phyloP scores from a whole-genome alignment of 2,888 invertebrate species.

The Phortica magna region DNA sequence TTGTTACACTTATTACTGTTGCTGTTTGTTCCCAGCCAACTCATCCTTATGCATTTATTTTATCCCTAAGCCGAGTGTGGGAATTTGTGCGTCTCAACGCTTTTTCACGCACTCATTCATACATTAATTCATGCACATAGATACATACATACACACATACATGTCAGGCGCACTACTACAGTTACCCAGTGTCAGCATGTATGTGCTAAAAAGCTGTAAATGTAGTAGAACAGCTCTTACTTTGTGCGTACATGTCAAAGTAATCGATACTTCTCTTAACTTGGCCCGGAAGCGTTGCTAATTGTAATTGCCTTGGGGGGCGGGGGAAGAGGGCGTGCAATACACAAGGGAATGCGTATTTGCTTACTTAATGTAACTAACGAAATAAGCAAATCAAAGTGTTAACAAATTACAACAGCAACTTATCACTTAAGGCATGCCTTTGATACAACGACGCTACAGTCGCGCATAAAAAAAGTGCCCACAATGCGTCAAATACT shows the following conservation, averaged over 20 bases:
- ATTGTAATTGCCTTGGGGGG: neutral
- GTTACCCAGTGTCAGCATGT: neutral
- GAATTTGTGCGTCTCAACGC: slow-evolving; percentile 13
- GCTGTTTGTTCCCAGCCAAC: neutral
- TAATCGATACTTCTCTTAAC: slow-evolving; percentile 16
- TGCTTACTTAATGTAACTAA: too few species aligned
- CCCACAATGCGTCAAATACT: neutral
- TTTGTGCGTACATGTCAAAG: neutral
- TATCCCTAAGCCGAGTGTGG: slow-evolving; percentile 29
- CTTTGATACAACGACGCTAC: slow-evolving; percentile 56
- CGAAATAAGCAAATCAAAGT: too few species aligned
- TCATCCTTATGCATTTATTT: slow-evolving; percentile 19
- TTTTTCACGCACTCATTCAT: slow-evolving; percentile 20
- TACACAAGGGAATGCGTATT: too few species aligned
- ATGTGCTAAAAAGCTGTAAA: neutral
- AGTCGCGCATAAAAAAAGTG: slow-evolving; percentile 33
- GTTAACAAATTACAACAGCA: too few species aligned
- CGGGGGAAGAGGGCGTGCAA: too few species aligned
- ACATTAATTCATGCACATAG: neutral
- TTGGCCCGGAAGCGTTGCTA: slow-evolving; percentile 4
- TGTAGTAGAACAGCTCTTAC: neutral
- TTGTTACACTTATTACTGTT: neutral
- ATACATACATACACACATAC: neutral
- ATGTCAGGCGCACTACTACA: too few species aligned
- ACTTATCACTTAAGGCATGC: neutral